Evolutionary conservation across 2,113 vertebrate genomes (phyloP).

Genomic region (Tragelaphus buxtoni): DNA sequence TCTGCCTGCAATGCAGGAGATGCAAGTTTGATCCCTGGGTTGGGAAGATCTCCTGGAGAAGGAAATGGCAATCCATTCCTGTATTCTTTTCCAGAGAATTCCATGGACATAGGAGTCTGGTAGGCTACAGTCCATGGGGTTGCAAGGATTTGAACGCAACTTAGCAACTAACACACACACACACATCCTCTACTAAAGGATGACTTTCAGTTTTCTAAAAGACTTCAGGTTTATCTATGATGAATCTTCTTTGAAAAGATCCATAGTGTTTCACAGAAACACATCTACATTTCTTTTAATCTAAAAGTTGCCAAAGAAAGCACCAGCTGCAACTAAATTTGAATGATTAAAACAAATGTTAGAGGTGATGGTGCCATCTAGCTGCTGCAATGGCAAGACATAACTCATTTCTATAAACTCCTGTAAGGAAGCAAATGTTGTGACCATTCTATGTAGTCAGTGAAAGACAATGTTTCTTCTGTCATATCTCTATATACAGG

Average conservation of each 20-base stretch:
- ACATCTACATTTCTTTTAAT: background rate
- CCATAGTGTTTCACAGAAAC: background rate
- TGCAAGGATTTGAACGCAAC: background rate
- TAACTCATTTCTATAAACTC: background rate
- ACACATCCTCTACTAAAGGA: background rate
- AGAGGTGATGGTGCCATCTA: conserved; percentile 69
- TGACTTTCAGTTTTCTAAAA: background rate
- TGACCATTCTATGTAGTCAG: background rate
- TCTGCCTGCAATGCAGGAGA: background rate
- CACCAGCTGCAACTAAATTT: background rate
- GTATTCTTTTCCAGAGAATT: background rate
- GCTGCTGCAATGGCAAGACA: conserved; percentile 5
- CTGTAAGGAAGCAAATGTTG: background rate
- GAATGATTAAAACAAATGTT: background rate
- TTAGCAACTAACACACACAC: background rate
- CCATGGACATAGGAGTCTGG: background rate
- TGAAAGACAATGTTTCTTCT: background rate
- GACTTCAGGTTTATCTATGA: background rate
- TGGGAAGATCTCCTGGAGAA: background rate
- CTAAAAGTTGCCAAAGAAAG: background rate
- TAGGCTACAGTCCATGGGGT: background rate
- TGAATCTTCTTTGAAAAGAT: background rate
- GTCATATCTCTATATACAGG: background rate
- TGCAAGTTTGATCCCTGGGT: background rate
- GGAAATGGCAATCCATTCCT: background rate